phyloP scores from a whole-genome alignment of 2,113 vertebrate species.

The Crotalus helleri region DNA sequence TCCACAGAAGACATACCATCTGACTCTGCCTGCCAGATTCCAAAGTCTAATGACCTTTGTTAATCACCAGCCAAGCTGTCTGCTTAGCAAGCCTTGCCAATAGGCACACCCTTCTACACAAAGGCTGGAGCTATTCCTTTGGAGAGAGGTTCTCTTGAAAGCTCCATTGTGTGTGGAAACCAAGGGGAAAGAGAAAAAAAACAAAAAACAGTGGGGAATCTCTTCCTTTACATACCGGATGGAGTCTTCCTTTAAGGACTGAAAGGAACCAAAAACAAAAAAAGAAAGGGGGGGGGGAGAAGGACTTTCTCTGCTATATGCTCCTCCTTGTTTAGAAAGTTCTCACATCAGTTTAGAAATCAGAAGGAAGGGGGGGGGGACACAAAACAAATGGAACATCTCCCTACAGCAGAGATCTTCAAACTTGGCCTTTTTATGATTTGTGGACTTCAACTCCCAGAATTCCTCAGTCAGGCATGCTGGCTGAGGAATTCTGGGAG shows the following conservation, averaged over 20 bases:
- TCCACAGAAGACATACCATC: conserved; percentile 84
- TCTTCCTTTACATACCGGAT: conserved; percentile 56
- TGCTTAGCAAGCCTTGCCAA: conserved; percentile 86
- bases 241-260: conserved; percentile 61
- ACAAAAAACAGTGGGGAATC: conserved; percentile 49
- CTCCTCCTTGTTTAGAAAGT: conserved; percentile 50
- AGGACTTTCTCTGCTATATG: conserved; percentile 52
- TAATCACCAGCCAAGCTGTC: conserved; percentile 97
- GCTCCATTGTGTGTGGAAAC: conserved; percentile 72
- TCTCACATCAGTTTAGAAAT: conserved; percentile 37
- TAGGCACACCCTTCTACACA: conserved; percentile 92
- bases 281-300: conserved; percentile 42
- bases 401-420: not conserved
- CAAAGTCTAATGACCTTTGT: conserved; percentile 99
- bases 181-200: conserved; percentile 47
- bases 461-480: no score
- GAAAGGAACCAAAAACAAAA: conserved; percentile 53
- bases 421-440: no score
- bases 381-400: not conserved
- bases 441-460: no score
- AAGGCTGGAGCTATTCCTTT: conserved; percentile 88
- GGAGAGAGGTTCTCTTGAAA: conserved; percentile 79
- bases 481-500: no score
- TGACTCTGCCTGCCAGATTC: conserved; percentile 88
- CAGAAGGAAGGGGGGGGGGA: not conserved